These are phyloP conservation scores for Pygocentrus nattereri DNA, from an alignment of 2,797 vertebrate species.

Conservation along the genomic window DNA sequence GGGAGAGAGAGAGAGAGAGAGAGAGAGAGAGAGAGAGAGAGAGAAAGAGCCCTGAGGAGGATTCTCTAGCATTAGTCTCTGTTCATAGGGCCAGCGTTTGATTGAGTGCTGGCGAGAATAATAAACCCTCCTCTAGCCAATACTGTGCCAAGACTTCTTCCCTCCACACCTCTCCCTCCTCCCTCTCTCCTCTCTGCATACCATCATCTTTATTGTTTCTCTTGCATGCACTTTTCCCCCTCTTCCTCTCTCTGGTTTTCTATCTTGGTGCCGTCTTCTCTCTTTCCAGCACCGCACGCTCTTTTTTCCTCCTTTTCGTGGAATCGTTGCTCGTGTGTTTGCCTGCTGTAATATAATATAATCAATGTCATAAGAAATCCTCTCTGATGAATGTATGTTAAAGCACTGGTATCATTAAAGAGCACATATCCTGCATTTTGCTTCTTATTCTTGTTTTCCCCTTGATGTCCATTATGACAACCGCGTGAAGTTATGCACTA, in stretches of 20 bases:
- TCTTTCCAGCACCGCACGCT: constrained; percentile 1
- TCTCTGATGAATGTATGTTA: too few relatives aligned
- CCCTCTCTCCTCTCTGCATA: constrained; percentile 30
- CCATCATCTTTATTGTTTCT: constrained; percentile 41
- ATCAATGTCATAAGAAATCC: too few relatives aligned
- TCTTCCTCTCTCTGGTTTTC: constrained; percentile 6
- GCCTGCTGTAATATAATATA: not conserved
- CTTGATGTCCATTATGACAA: too few relatives aligned
- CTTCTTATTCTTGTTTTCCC: too few relatives aligned
- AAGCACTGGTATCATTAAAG: too few relatives aligned
- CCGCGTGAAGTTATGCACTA: too few relatives aligned
- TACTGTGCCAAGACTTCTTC: constrained; percentile 71
- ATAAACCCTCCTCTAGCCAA: constrained; percentile 82
- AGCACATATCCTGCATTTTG: too few relatives aligned
- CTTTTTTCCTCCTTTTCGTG: not conserved
- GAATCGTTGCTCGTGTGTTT: too few relatives aligned
- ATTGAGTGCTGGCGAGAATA: constrained; percentile 88
- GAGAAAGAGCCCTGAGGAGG: constrained; percentile 80
- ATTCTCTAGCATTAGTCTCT: constrained; percentile 88
- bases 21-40: constrained; percentile 47
- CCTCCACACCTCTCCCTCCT: not conserved
- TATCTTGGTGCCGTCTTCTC: constrained; percentile 19
- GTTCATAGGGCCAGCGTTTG: constrained; percentile 88
- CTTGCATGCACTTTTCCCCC: constrained; percentile 3
- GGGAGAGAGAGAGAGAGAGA: constrained; percentile 63